phyloP scores from a whole-genome alignment of 2,888 invertebrate species.

The Drosophila aldrichi region DNA sequence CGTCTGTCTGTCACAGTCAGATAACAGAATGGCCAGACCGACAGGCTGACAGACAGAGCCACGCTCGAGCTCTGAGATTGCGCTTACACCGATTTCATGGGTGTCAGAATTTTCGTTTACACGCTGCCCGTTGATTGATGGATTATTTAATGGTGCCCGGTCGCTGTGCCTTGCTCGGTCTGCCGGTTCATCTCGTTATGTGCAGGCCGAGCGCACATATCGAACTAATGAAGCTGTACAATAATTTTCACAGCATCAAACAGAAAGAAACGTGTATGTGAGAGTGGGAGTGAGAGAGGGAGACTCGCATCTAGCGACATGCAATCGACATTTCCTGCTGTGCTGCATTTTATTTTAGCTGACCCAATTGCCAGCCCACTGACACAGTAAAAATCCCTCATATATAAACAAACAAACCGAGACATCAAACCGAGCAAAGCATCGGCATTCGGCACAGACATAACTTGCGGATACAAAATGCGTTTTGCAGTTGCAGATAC shows the following conservation, averaged over 20 bases:
- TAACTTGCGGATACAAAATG: constrained; percentile 47
- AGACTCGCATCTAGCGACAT: constrained; percentile 15
- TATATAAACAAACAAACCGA: constrained; percentile 18
- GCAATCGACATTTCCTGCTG: constrained; percentile 64
- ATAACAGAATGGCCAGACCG: constrained; percentile 14
- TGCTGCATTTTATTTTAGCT: constrained; percentile 62
- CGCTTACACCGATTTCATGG: constrained; percentile 75
- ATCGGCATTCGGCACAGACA: constrained; percentile 28
- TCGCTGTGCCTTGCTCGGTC: not conserved
- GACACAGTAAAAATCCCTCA: constrained; percentile 38
- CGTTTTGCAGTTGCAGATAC: constrained; percentile 45
- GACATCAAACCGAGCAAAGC: constrained; percentile 13
- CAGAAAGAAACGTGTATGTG: not conserved
- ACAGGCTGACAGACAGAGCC: constrained; percentile 1
- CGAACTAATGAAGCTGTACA: constrained; percentile 46
- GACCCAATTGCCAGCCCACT: constrained; percentile 65
- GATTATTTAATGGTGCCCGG: constrained; percentile 54
- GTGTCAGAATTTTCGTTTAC: constrained; percentile 73
- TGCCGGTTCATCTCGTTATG: constrained; percentile 19
- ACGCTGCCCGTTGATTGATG: constrained; percentile 68
- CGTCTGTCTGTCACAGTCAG: constrained; percentile 14
- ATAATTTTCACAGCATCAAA: constrained; percentile 40
- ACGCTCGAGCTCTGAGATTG: constrained; percentile 56
- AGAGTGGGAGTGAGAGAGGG: not conserved
- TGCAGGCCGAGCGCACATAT: not conserved